phyloP scores from a whole-genome alignment of 2,113 vertebrate genomes.

The Centrocercus urophasianus region DNA sequence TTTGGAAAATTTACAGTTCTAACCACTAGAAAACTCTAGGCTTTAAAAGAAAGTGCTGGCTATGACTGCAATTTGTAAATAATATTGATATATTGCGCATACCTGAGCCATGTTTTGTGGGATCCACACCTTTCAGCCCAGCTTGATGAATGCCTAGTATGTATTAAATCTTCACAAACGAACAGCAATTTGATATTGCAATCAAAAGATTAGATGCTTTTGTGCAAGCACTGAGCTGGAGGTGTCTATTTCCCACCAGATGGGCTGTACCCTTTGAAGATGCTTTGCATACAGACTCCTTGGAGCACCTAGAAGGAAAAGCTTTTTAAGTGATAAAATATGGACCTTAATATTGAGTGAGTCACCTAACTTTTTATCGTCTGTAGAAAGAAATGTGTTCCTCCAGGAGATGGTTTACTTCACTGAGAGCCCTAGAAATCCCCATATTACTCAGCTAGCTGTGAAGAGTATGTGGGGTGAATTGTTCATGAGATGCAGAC shows the following conservation, averaged over 20 bases:
- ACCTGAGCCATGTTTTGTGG: background rate
- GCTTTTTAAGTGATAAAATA: background rate
- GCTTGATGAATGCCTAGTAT: background rate
- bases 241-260: background rate
- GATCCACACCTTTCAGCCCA: background rate
- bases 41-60: background rate
- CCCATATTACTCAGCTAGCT: background rate
- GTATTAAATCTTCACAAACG: background rate
- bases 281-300: background rate
- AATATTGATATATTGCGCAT: background rate
- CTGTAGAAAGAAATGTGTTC: background rate
- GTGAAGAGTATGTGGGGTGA: background rate
- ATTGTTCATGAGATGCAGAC: background rate
- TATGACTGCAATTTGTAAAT: background rate
- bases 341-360: background rate
- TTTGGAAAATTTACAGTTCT: background rate
- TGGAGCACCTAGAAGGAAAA: rapidly evolving
- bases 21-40: background rate
- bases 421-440: background rate
- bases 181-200: rapidly evolving
- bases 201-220: rapidly evolving
- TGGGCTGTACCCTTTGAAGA: rapidly evolving
- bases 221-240: background rate
- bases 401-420: background rate
- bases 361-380: background rate